Base-by-base conservation (phyloP, 2,888 invertebrate species). In the Teinopalpus imperialis region DNA sequence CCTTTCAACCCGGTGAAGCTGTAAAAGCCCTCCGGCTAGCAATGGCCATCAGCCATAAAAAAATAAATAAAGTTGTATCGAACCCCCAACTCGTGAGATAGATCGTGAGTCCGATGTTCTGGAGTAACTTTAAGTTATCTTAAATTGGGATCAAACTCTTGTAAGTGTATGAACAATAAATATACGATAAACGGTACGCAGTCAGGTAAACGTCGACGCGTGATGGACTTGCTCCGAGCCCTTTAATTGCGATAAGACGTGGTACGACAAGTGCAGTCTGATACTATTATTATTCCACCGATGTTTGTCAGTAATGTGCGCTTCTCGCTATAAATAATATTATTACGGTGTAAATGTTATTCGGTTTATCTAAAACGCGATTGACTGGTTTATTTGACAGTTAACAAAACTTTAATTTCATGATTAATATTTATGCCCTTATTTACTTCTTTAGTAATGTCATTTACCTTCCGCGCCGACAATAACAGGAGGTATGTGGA, bases 191-290 rank as follows among this genome's bases (percentile, higher is more conserved):
- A n/a, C n/a, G n/a, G n/a, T n/a, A n/a, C n/a, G n/a, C n/a, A 10
- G 31, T 44, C 37, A 26, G 26, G 37, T 31, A 18, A 20, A 35
- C 21, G 29, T 0, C 13, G 21, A 40, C 35, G 40, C 34, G 20
- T 26, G 8, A 23, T 29, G 34, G 23, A 34, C 29, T 12, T 40
- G 45, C 23, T 13, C 21, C 23, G 10, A 40, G 32, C 27, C 40
- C 40, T 29, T 46, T 29, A 34, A 40, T 40, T 40, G 29, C 40
- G 45, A 46, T 35, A 46, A 46, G 34, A 34, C 23, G 9, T 5
- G 7, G 26, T 21, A 23, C 27, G 32, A 13, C 39, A 27, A 18
- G 14, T 18, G 21, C 12, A 13, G 31, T 18, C 18, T 9, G 12
- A 14, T n/a, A 13, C 23, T 39, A 32, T 32, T 43, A 36, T 21